Conservation (phyloP, 2,113 vertebrate genomes). For the Hydrolagus affinis region DNA sequence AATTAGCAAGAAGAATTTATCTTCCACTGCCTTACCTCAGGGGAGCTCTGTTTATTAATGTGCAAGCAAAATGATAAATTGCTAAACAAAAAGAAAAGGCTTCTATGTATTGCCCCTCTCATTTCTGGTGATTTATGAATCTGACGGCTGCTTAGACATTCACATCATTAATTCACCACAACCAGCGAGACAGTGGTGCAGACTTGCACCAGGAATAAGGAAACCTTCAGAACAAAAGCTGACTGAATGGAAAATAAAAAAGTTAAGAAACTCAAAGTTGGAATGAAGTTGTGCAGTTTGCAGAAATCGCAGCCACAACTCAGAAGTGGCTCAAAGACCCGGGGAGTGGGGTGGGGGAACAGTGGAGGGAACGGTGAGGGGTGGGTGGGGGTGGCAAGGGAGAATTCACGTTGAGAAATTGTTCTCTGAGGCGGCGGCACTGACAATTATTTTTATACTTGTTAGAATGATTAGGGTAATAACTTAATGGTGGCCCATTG, state of each 20-base stretch:
- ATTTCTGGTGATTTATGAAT: conserved; percentile 95
- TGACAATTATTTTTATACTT: conserved; percentile 11
- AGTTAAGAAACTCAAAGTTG: conserved; percentile 22
- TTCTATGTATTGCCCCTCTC: conserved; percentile 74
- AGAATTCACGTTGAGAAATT: conserved; percentile 1
- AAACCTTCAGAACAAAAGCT: conserved; percentile 39
- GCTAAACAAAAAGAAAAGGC: conserved; percentile 71
- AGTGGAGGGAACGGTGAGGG: too few species aligned
- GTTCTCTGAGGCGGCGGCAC: not conserved
- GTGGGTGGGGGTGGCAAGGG: not conserved
- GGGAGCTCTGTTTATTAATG: conserved; percentile 78
- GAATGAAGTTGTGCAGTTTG: not conserved
- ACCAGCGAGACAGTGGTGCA: conserved; percentile 59
- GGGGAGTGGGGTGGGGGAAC: too few species aligned
- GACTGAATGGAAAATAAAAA: conserved; percentile 27
- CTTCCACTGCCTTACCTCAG: conserved; percentile 60
- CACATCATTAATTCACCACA: conserved; percentile 78
- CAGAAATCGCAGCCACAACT: not conserved
- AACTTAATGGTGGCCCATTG: conserved; percentile 1
- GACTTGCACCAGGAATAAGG: conserved; percentile 40
- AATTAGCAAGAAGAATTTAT: conserved; percentile 74
- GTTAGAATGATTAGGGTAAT: not conserved
- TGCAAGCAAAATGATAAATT: conserved; percentile 71
- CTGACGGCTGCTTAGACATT: conserved; percentile 67
- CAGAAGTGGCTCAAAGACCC: too few species aligned